Base-by-base conservation (phyloP, 64 coral and sea anemone genomes). In the Dendrophyllia cribrosa region DNA sequence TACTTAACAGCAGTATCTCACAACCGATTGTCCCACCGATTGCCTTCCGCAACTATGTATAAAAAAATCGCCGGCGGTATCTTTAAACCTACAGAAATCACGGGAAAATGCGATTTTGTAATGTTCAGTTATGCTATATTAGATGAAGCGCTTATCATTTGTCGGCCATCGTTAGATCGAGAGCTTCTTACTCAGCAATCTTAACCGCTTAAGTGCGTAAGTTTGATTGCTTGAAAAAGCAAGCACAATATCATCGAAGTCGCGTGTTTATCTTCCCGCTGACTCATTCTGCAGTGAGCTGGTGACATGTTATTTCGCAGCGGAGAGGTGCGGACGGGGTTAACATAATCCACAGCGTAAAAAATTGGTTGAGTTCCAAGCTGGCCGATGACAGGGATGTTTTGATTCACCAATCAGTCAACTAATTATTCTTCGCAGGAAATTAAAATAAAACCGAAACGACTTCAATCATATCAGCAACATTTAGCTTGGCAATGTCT, bases 331-430 rank as follows among this genome's bases (percentile, higher is more conserved):
- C 14, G 72, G 4, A 45, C 17, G 70, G 34, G 34, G 24, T 15
- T 72, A 15, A 45, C 34, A 10, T 72, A 43, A 14, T 72, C 70
- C 8, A 43, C 3, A 15, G 24, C 8, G 34, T 43, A 72, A 45
- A 14, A 44, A 20, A 3, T 7, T 50, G 43, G 19, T 48, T 14
- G 44, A 47, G 45, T 84, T 84, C 34, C 44, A 66, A 67, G 62
- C 80, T 4, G 51, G 46, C 19, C 59, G 59, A 46, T 43, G 11
- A 19, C 19, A 12, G 79, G 4, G 14, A 13, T 75, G 17, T 75
- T 75, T 75, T 75, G 72, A 75, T 75, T 75, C 47, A 75, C 47
- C 50, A 75, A 75, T 75, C 34, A 34, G 34, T 34, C 72, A 49
- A 75, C 72, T 75, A 48, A 75, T 75, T 75, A 50, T 51, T 44